phyloP scores from a whole-genome alignment of 2,797 vertebrate genomes.

The Falco peregrinus region DNA sequence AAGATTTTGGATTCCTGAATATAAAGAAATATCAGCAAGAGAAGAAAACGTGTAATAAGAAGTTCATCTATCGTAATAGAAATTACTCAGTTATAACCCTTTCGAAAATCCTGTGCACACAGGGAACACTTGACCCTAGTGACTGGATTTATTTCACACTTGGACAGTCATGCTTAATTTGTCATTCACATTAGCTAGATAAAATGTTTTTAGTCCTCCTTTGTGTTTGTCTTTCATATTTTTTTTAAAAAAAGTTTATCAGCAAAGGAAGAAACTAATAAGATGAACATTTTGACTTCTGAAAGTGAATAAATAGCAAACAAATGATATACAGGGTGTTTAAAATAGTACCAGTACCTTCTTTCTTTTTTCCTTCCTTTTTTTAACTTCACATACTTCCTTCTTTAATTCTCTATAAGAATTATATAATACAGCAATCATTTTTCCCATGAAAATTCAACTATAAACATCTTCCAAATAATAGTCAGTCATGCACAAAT shows the following conservation, averaged over 20 bases:
- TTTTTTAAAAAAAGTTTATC: neutral
- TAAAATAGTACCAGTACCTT: neutral
- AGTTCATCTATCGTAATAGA: neutral
- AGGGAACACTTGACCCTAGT: neutral
- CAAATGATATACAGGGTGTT: neutral
- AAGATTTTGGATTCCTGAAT: neutral
- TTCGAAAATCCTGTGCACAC: neutral
- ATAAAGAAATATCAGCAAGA: neutral
- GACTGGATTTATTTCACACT: slow-evolving; percentile 8
- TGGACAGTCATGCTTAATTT: neutral
- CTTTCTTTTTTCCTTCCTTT: accelerated
- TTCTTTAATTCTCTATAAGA: neutral
- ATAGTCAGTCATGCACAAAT: neutral
- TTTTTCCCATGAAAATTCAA: neutral
- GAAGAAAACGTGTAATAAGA: neutral
- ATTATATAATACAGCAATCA: neutral
- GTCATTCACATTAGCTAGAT: neutral
- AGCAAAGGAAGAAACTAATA: neutral
- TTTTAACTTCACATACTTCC: neutral
- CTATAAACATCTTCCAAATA: neutral
- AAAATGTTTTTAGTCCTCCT: neutral
- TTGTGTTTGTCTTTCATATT: neutral
- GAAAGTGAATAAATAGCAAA: neutral
- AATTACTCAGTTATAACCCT: neutral
- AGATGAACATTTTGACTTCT: neutral